These are phyloP conservation scores for Lasioglossum oenotherae DNA, from an alignment of 2,888 invertebrate species.

Conservation along the genomic window DNA sequence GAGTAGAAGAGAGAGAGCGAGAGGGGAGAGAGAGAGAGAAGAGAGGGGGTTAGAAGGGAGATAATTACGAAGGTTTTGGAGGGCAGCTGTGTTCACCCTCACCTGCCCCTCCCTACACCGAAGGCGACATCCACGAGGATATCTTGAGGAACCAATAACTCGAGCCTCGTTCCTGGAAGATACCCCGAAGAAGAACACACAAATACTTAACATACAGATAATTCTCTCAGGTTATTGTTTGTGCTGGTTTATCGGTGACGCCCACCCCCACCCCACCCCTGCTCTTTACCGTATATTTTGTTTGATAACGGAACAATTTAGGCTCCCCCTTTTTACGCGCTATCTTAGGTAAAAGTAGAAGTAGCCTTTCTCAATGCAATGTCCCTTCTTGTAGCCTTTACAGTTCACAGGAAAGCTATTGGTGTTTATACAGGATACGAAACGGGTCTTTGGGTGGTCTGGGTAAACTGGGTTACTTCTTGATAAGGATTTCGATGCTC, in stretches of 20 bases:
- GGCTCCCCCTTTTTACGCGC: slow-evolving; percentile 5
- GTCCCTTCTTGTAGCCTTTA: slow-evolving; percentile 7
- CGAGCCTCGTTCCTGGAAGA: slow-evolving; percentile 44
- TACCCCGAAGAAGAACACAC: slow-evolving; percentile 45
- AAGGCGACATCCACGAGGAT: slow-evolving; percentile 62
- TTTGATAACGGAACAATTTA: slow-evolving; percentile 48
- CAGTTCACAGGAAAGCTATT: neutral
- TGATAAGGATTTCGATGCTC: neutral
- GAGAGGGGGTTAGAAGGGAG: slow-evolving; percentile 12
- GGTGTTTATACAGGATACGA: slow-evolving; percentile 1
- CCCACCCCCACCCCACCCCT: neutral
- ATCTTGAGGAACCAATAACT: slow-evolving; percentile 55
- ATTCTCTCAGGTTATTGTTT: slow-evolving; percentile 60
- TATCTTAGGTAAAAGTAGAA: slow-evolving; percentile 32
- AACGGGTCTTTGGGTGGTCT: neutral
- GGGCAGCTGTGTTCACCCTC: slow-evolving; percentile 76
- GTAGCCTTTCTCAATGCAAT: neutral
- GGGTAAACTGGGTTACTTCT: neutral
- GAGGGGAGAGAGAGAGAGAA: slow-evolving; percentile 33
- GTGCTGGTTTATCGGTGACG: slow-evolving; percentile 54
- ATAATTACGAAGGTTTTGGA: slow-evolving; percentile 73
- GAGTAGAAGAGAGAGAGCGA: slow-evolving; percentile 15
- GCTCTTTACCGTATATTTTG: slow-evolving; percentile 18
- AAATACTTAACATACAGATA: slow-evolving; percentile 59
- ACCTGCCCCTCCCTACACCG: slow-evolving; percentile 68